Percentiles rank a stretch among this genome's conserved stretches.
phyloP scores from a whole-genome alignment of 2,797 vertebrate genomes.

The Muscicapa comitata region DNA sequence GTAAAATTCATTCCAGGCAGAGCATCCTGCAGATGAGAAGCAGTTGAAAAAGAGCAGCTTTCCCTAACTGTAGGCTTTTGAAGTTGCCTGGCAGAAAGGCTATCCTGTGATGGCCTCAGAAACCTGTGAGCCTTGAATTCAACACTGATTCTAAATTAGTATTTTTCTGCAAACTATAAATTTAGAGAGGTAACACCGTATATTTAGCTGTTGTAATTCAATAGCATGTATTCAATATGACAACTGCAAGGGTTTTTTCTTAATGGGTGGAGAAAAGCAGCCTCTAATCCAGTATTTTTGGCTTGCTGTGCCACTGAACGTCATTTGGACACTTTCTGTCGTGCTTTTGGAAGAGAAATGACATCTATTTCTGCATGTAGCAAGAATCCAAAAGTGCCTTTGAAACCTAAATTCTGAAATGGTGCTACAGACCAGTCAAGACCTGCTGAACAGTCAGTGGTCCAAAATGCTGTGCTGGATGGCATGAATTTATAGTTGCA shows the following conservation, averaged over 20 bases:
- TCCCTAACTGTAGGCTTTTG: not conserved
- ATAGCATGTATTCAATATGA: not conserved
- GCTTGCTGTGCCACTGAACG: not conserved
- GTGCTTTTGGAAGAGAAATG: not conserved
- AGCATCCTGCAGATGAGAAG: not conserved
- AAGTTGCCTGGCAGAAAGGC: not conserved
- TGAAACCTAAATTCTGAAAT: not conserved
- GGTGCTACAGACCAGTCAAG: not conserved
- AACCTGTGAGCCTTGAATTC: not conserved
- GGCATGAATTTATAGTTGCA: not conserved
- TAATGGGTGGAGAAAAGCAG: not conserved
- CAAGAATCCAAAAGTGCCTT: not conserved
- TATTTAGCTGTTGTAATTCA: not conserved
- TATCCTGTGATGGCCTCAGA: not conserved
- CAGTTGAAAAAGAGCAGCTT: not conserved
- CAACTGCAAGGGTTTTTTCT: not conserved
- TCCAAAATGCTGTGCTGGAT: not conserved
- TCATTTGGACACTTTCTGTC: not conserved
- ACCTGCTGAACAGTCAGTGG: not conserved
- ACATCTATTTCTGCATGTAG: not conserved
- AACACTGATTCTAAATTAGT: not conserved
- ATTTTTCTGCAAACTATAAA: not conserved
- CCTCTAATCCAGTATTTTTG: not conserved
- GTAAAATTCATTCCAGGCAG: not conserved
- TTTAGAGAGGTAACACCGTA: not conserved